A percentile compares a stretch with the other conserved stretches of the same genome.
These are phyloP conservation scores for Ciconia stormi DNA, from an alignment of 2,113 vertebrate species.

Conservation along the genomic window DNA sequence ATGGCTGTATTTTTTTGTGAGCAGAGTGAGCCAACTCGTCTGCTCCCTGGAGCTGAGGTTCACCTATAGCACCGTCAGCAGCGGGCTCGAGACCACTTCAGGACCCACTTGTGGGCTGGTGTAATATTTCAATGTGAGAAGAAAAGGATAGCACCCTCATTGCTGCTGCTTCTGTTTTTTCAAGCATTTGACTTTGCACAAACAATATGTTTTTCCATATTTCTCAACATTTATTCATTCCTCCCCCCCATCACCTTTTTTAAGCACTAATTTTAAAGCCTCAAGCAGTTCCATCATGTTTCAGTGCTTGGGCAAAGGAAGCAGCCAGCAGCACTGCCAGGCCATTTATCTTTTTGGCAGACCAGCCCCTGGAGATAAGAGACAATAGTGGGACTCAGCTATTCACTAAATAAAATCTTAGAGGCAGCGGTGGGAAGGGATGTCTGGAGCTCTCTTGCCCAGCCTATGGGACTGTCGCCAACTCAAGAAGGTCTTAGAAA, in stretches of 20 bases:
- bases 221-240: not conserved
- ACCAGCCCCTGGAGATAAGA: not conserved
- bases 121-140: accelerated
- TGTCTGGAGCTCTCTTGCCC: not conserved
- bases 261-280: not conserved
- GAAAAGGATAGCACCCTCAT: not conserved
- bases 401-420: not conserved
- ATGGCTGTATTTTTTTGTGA: not conserved
- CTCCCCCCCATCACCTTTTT: not conserved
- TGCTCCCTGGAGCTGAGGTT: not conserved
- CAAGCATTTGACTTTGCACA: not conserved
- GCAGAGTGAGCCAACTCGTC: not conserved
- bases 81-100: not conserved
- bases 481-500: not conserved
- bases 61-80: not conserved
- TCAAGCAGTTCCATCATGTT: not conserved
- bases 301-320: not conserved
- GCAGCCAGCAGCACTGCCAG: not conserved
- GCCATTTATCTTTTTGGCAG: not conserved
- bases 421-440: not conserved
- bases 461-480: not conserved
- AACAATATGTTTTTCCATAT: not conserved
- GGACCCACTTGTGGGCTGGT: not conserved
- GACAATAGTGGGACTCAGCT: not conserved
- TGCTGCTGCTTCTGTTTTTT: not conserved